Evolutionary conservation across 2,888 invertebrate species (phyloP), one percentile per base, ranked within the genome.

Genomic region (Reticulitermes lucifugus): DNA sequence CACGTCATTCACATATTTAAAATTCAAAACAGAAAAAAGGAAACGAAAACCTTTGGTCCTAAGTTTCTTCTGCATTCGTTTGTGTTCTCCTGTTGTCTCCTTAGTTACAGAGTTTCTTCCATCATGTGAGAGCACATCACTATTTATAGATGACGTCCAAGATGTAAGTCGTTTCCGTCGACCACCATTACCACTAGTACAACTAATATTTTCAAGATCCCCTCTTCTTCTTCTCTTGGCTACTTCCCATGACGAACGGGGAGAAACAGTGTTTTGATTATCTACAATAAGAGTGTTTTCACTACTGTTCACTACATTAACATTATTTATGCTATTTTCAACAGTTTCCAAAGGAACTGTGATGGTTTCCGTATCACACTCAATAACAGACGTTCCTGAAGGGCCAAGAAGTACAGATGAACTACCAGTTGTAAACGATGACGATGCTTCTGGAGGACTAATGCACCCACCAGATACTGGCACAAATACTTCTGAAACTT

Each of bases 141-240:
- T 86, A 65, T 84, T 84, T 35, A 84, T 59, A n/a, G 85, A 85
- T 18, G 86, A 86, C n/a, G 86, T 81, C 85, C 86, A 86, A n/a
- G 86, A 86, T 43, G 85, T 60, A 18, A 86, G 84, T 46, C 86
- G 71, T 79, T 86, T 83, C 60, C 86, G 83, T 29, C 82, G 41
- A 35, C 83, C 41, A 70, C n/a, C 80, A 9, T 51, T 73, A 18
- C 79, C 51, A 51, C 83, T 60, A 22, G 81, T 35, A 73, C 71
- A 60, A 71, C 80, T 85, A 79, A 55, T 46, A 75, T 41, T 77
- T 46, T 85, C 85, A 22, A 51, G 18, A 29, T 82, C 85, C 14
- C 43, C 51, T 41, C 80, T 70, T 73, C 51, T 70, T 22, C 80
- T 71, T 59, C 35, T 75, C n/a, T 85, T 85, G 43, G 83, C 51